Base-by-base conservation (phyloP, 35 echinoderm and acorn worm species). In the Amphiura filiformis region DNA sequence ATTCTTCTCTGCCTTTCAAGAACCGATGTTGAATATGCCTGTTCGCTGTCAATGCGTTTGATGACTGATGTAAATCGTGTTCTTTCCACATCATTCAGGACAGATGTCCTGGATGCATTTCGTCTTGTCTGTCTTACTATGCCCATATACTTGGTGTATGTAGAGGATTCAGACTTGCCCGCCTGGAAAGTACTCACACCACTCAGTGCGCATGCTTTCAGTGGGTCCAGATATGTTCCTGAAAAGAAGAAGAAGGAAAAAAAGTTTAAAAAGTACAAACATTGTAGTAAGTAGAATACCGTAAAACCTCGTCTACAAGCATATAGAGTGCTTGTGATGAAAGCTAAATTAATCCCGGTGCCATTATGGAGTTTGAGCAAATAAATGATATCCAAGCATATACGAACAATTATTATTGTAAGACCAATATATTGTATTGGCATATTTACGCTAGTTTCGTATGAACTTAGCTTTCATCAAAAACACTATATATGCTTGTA, bases 151-250 rank as follows among this genome's bases (percentile, higher is more conserved):
- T 96, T 96, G n/a, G 94, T 44, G 76, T 65, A 89, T 33, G 94
- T 96, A 17, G 94, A 91, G 1, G 90, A 86, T 80, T 92, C 94
- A 9, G 90, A 92, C 22, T 92, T 96, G 20, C 94, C 94, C 17
- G 86, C 76, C n/a, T 87, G 86, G 31, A 93, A 77, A 37, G 82
- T 75, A 70, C 91, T 96, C 39, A 93, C 94, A 56, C 94, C 94
- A 30, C 89, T 91, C 17, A 96, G 84, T 12, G 94, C 81, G 38
- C 94, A 96, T 83, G 94, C 94, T 40, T 92, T 96, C 0, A 96
- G 78, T n/a, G 94, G 94, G 84, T 96, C 94, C 41, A 96, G 78
- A 79, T 96, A 96, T 77, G 42, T 91, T 44, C 94, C 94, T 96
- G 77, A 89, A 77, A 84, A 42, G 35, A 81, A 18, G 80, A 49